Percentiles rank a stretch among this genome's conserved stretches.
Conservation (phyloP, 2,888 invertebrate species). For the Hypsopygia costalis region DNA sequence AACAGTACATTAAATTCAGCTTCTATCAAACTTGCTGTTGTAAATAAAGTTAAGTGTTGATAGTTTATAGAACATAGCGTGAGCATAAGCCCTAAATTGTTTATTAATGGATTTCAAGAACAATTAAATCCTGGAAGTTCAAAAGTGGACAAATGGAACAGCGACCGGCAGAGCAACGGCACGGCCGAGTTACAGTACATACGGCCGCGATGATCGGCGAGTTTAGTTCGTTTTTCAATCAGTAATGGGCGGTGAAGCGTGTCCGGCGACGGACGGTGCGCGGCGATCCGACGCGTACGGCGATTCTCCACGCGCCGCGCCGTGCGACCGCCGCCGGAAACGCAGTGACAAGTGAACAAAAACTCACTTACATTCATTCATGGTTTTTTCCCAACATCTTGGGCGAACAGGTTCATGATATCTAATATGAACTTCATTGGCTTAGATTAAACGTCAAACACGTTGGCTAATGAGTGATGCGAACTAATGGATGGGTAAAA, state of each 20-base stretch:
- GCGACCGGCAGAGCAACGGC: constrained; percentile 24
- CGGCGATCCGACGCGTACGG: constrained; percentile 67
- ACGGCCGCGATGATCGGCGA: constrained; percentile 49
- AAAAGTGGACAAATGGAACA: constrained; percentile 4
- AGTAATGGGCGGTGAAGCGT: constrained; percentile 54
- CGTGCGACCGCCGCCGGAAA: constrained; percentile 64
- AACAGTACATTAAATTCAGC: too few species aligned
- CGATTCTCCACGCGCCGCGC: constrained; percentile 71
- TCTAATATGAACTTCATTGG: constrained; percentile 18
- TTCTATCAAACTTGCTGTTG: too few species aligned
- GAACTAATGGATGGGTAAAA: constrained; percentile 3
- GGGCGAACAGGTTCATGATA: constrained; percentile 51
- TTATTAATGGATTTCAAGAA: too few species aligned
- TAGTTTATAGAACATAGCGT: too few species aligned
- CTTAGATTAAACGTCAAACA: not conserved
- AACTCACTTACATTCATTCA: constrained; percentile 68
- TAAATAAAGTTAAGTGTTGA: too few species aligned
- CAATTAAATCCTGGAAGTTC: not conserved
- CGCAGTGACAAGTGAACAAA: constrained; percentile 76
- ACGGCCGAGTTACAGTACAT: constrained; percentile 35
- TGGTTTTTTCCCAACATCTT: constrained; percentile 51
- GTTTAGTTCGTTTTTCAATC: constrained; percentile 55
- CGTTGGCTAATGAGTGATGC: not conserved
- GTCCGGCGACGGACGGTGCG: constrained; percentile 28
- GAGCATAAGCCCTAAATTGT: too few species aligned